Conservation (phyloP, 2,888 invertebrate species). For the Agriotes lineatus region DNA sequence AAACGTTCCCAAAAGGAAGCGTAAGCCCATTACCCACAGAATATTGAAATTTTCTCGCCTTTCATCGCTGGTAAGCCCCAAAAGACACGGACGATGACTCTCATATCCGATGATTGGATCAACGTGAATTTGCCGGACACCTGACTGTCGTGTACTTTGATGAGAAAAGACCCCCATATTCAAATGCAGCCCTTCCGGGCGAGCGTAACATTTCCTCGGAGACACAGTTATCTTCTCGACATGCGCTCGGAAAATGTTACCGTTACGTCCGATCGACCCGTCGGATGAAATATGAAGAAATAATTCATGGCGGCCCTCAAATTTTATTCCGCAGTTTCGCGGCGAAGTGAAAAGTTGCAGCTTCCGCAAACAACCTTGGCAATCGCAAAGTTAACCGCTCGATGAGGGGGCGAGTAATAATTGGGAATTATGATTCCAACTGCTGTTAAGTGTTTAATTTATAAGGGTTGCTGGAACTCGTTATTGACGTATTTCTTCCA, state of each 20-base stretch:
- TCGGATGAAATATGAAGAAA: conserved; percentile 2
- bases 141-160: not conserved
- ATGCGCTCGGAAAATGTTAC: not conserved
- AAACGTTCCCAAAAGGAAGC: too few species aligned
- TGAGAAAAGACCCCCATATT: conserved; percentile 4
- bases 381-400: too few species aligned
- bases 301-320: not conserved
- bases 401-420: too few species aligned
- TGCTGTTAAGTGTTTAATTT: not conserved
- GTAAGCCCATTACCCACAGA: too few species aligned
- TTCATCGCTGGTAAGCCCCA: not conserved
- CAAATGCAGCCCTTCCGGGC: not conserved
- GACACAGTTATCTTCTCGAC: not conserved
- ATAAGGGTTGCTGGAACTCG: too few species aligned
- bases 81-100: not conserved
- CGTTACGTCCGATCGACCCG: not conserved
- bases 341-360: not conserved
- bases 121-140: not conserved
- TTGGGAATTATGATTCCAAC: too few species aligned
- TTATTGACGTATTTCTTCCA: too few species aligned
- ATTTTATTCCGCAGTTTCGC: not conserved
- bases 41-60: not conserved
- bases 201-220: not conserved
- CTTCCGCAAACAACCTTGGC: not conserved
- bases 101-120: not conserved